These are phyloP conservation scores for Campopleginae sp. DNA, from an alignment of 2,888 invertebrate genomes.

Conservation along the genomic window DNA sequence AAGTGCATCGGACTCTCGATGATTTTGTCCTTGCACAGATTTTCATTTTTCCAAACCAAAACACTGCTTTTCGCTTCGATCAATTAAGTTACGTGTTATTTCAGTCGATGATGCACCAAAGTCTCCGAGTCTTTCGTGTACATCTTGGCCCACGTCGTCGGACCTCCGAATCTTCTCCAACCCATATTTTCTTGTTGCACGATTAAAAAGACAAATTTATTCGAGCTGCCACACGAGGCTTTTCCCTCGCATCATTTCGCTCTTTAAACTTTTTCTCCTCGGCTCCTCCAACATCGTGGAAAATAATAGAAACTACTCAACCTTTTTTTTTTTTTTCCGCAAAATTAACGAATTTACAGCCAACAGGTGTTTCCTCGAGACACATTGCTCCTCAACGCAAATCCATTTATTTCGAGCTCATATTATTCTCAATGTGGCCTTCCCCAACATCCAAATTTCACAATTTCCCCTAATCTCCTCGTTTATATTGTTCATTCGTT, in stretches of 20 bases:
- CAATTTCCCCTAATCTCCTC: not conserved
- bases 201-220: conserved; percentile 54
- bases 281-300: not conserved
- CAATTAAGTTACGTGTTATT: conserved; percentile 43
- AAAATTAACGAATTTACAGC: conserved; percentile 47
- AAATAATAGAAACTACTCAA: conserved; percentile 19
- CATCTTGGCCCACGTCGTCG: conserved; percentile 20
- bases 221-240: conserved; percentile 22
- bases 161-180: conserved; percentile 2
- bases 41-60: not conserved
- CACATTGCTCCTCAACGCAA: conserved; percentile 1
- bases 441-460: not conserved
- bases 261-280: not conserved
- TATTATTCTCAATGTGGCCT: conserved; percentile 12
- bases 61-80: not conserved
- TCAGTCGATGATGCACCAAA: conserved; percentile 41
- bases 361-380: conserved; percentile 53
- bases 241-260: conserved; percentile 8
- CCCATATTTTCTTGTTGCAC: conserved; percentile 31
- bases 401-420: conserved; percentile 33
- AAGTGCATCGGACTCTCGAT: conserved; percentile 38
- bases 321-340: not conserved
- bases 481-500: not conserved
- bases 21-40: not conserved
- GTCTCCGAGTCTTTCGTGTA: not conserved